A percentile compares a stretch with the other conserved stretches of the same genome.
phyloP scores from a whole-genome alignment of 2,797 vertebrate species.

The Ciconia nigra region DNA sequence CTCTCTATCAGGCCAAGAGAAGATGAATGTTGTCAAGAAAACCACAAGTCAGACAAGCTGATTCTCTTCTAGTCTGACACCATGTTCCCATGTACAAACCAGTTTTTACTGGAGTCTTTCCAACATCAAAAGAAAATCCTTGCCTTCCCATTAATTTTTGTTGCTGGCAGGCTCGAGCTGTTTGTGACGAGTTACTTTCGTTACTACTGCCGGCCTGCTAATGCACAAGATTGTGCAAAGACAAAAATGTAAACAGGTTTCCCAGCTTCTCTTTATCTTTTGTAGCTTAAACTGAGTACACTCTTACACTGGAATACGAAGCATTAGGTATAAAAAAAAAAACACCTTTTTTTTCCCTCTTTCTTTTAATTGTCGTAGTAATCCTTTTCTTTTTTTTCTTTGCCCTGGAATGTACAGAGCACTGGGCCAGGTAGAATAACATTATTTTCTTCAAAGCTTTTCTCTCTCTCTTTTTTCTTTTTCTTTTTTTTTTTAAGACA shows the following conservation, averaged over 20 bases:
- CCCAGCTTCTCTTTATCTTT: slow-evolving; percentile 56
- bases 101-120: slow-evolving; percentile 89
- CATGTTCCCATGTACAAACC: slow-evolving; percentile 90
- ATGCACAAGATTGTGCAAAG: slow-evolving; percentile 47
- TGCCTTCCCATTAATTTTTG: slow-evolving; percentile 73
- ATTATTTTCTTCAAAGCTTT: background rate
- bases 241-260: slow-evolving; percentile 68
- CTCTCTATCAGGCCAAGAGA: slow-evolving; percentile 83
- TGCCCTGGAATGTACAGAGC: background rate
- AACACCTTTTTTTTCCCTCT: background rate
- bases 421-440: background rate
- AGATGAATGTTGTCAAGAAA: slow-evolving; percentile 87
- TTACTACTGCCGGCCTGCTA: slow-evolving; percentile 46
- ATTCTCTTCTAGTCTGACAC: slow-evolving; percentile 86
- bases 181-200: slow-evolving; percentile 53
- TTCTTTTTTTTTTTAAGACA: background rate
- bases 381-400: background rate
- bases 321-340: background rate
- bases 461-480: background rate
- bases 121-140: slow-evolving; percentile 81
- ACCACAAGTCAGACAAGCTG: slow-evolving; percentile 89
- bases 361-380: background rate
- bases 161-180: slow-evolving; percentile 72
- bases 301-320: slow-evolving; percentile 20
- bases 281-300: background rate